Evolutionary conservation across 2,888 invertebrate species (phyloP).

Genomic region (Odontomyia ornata): DNA sequence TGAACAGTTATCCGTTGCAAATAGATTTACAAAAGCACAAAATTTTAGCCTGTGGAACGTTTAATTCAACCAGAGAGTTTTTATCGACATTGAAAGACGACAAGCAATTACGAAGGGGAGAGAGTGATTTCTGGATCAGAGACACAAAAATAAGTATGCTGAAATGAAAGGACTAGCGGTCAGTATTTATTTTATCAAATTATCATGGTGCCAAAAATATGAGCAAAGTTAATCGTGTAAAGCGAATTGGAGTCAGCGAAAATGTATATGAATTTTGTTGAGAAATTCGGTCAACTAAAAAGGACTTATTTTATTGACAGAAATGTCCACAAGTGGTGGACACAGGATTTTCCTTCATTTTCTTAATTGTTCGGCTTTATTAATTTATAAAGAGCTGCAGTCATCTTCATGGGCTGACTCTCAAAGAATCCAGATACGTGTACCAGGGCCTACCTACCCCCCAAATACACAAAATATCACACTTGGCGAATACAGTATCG

Average conservation of each 20-base stretch:
- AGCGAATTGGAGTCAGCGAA: neutral
- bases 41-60: constrained; percentile 7
- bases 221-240: neutral
- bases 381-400: too few species aligned
- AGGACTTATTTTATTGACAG: constrained; percentile 46
- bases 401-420: too few species aligned
- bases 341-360: constrained; percentile 35
- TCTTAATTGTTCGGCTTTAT: constrained; percentile 26
- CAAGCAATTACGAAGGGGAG: constrained; percentile 37
- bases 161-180: constrained; percentile 31
- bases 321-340: constrained; percentile 28
- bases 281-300: constrained; percentile 48
- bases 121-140: constrained; percentile 41
- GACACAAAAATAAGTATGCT: constrained; percentile 41
- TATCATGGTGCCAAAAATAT: constrained; percentile 22
- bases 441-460: too few species aligned
- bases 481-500: too few species aligned
- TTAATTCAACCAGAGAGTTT: neutral
- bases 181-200: constrained; percentile 31
- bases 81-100: constrained; percentile 4
- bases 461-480: too few species aligned
- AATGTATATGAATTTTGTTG: constrained; percentile 46
- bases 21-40: neutral
- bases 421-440: constrained; percentile 22
- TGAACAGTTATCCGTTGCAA: neutral